phyloP scores from a whole-genome alignment of 2,113 vertebrate species.

The Centropristis striata region DNA sequence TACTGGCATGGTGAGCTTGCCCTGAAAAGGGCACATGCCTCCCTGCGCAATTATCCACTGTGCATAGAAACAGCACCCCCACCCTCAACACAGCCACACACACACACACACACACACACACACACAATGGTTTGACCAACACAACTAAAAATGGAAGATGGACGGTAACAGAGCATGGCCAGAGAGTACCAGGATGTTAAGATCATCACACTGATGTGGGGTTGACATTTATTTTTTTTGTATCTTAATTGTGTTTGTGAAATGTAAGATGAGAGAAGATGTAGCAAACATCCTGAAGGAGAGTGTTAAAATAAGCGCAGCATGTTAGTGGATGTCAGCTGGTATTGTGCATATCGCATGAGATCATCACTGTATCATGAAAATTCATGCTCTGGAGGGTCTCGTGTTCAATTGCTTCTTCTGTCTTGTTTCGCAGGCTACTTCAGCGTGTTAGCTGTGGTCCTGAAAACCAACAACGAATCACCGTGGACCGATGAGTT shows the following conservation, averaged over 20 bases:
- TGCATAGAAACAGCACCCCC: conserved; percentile 74
- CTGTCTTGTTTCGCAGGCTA: conserved; percentile 85
- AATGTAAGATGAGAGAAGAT: conserved; percentile 51
- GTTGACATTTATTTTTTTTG: conserved; percentile 32
- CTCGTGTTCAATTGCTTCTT: conserved; percentile 21
- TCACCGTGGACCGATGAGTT: conserved; percentile 95
- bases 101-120: conserved; percentile 51
- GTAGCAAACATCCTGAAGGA: conserved; percentile 43
- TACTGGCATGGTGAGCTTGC: conserved; percentile 74
- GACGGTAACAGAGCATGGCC: conserved; percentile 49
- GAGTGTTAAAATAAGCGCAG: conserved; percentile 40
- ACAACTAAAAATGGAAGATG: conserved; percentile 77
- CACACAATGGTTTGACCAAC: conserved; percentile 73
- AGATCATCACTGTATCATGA: conserved; percentile 49
- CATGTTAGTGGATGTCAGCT: conserved; percentile 35
- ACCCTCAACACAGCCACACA: conserved; percentile 52
- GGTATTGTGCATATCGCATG: conserved; percentile 36
- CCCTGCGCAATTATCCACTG: conserved; percentile 75
- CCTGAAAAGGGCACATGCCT: conserved; percentile 82
- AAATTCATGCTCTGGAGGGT: conserved; percentile 41
- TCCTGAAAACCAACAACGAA: conserved; percentile 88
- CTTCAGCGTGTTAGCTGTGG: conserved; percentile 88
- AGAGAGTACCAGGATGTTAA: conserved; percentile 27
- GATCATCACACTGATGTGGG: conserved; percentile 45
- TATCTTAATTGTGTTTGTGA: conserved; percentile 63